Percentiles rank a stretch among this genome's conserved stretches.
These are phyloP conservation scores for Drosophila oshimai DNA, from an alignment of 1,140 invertebrate genomes.

Conservation along the genomic window DNA sequence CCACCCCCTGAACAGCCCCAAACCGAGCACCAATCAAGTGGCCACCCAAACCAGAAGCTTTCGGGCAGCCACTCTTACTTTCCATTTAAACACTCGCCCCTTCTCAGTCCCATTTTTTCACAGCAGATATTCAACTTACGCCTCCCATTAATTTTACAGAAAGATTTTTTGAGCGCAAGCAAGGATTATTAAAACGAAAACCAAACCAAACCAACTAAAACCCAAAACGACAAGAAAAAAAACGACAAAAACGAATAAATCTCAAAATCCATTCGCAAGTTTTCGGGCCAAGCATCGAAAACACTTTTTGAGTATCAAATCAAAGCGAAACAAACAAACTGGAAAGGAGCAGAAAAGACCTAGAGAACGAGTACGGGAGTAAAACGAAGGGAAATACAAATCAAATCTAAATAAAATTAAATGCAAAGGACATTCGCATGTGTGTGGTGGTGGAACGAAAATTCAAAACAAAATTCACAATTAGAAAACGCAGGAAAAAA, in stretches of 20 bases:
- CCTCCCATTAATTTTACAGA: slow-evolving; percentile 60
- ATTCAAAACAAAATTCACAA: slow-evolving; percentile 83
- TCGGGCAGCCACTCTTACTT: slow-evolving; percentile 74
- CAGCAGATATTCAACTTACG: slow-evolving; percentile 38
- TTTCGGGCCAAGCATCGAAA: slow-evolving; percentile 47
- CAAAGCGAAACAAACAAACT: slow-evolving; percentile 50
- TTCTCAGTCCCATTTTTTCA: neutral
- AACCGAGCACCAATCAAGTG: slow-evolving; percentile 75
- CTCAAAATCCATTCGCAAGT: slow-evolving; percentile 53
- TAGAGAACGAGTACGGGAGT: slow-evolving; percentile 28
- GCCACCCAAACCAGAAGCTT: slow-evolving; percentile 71
- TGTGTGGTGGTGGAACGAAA: slow-evolving; percentile 83
- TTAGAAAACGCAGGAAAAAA: slow-evolving; percentile 83
- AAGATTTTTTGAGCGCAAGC: slow-evolving; percentile 81
- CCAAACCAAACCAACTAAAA: slow-evolving; percentile 54
- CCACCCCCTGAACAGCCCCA: slow-evolving; percentile 39
- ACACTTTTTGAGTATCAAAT: slow-evolving; percentile 60
- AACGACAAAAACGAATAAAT: slow-evolving; percentile 35
- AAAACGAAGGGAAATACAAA: slow-evolving; percentile 40
- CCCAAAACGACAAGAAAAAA: slow-evolving; percentile 48
- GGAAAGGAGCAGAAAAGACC: slow-evolving; percentile 17
- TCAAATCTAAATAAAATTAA: slow-evolving; percentile 79
- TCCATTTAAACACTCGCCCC: slow-evolving; percentile 40
- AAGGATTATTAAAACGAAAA: slow-evolving; percentile 74
- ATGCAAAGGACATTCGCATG: slow-evolving; percentile 83